Conservation (phyloP, 2,797 vertebrate species). For the Sarcophilus harrisii region DNA sequence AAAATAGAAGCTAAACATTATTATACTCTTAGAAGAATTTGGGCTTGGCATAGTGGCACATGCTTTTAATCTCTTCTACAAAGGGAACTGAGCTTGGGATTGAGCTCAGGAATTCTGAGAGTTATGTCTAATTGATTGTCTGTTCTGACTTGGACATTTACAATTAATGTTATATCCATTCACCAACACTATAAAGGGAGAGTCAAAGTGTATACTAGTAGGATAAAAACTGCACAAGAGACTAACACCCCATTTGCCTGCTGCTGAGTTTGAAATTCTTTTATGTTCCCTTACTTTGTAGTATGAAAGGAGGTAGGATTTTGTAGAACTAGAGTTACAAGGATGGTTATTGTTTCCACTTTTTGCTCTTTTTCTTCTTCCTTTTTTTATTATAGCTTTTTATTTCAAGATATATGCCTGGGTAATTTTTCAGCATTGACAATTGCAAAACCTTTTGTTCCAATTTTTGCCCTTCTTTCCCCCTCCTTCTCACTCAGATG, state of each 20-base stretch:
- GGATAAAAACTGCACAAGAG: background rate
- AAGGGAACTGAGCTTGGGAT: background rate
- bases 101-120: background rate
- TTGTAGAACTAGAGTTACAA: background rate
- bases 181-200: background rate
- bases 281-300: background rate
- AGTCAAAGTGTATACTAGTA: background rate
- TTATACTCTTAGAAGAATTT: background rate
- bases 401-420: too few relatives aligned
- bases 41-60: background rate
- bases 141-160: background rate
- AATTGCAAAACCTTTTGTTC: too few relatives aligned
- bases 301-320: background rate
- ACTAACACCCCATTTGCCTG: background rate
- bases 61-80: background rate
- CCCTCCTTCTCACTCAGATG: too few relatives aligned
- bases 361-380: background rate
- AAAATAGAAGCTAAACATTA: constrained; percentile 23
- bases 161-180: background rate
- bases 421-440: too few relatives aligned
- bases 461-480: too few relatives aligned
- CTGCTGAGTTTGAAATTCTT: background rate
- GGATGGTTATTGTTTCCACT: background rate
- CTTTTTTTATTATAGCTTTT: too few relatives aligned
- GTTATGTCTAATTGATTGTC: background rate